Conservation (phyloP, 2,797 vertebrate genomes). For the Ctenochaetus hawaiiensis region DNA sequence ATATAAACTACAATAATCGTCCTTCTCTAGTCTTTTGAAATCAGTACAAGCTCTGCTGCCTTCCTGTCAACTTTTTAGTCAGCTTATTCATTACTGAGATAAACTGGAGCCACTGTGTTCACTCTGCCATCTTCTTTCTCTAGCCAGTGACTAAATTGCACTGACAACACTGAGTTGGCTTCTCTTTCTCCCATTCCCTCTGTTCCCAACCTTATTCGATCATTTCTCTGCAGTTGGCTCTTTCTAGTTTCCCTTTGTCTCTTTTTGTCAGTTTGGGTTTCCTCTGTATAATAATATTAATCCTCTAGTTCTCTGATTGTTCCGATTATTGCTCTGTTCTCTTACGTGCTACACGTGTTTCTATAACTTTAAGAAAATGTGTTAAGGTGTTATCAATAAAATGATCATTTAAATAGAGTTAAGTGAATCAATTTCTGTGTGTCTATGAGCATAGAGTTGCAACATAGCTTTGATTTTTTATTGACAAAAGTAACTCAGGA, state of each 20-base stretch:
- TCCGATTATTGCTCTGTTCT: slow-evolving; percentile 84
- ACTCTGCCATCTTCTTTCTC: slow-evolving; percentile 45
- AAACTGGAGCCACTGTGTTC: slow-evolving; percentile 30
- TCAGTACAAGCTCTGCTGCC: slow-evolving; percentile 36
- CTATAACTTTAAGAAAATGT: slow-evolving; percentile 86
- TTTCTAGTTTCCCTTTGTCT: slow-evolving; percentile 72
- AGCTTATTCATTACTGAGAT: slow-evolving; percentile 34
- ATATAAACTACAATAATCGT: neutral
- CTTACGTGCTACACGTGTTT: slow-evolving; percentile 85
- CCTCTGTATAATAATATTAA: slow-evolving; percentile 81
- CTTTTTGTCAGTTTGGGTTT: slow-evolving; percentile 78
- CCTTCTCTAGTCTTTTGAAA: slow-evolving; percentile 18
- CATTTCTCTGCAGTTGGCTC: slow-evolving; percentile 75
- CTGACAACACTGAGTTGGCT: slow-evolving; percentile 76
- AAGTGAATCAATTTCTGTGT: slow-evolving; percentile 21
- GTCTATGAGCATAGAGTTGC: neutral
- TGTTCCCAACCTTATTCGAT: slow-evolving; percentile 58
- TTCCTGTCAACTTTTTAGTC: slow-evolving; percentile 23
- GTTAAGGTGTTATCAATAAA: slow-evolving; percentile 88
- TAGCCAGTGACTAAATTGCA: slow-evolving; percentile 60
- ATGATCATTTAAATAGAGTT: slow-evolving; percentile 80
- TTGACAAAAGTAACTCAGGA: neutral
- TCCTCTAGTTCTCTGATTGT: slow-evolving; percentile 82
- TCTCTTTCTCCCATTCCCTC: slow-evolving; percentile 65
- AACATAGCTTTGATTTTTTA: neutral